Conservation (phyloP, 1,140 invertebrate genomes). For the Ephestia elutella region DNA sequence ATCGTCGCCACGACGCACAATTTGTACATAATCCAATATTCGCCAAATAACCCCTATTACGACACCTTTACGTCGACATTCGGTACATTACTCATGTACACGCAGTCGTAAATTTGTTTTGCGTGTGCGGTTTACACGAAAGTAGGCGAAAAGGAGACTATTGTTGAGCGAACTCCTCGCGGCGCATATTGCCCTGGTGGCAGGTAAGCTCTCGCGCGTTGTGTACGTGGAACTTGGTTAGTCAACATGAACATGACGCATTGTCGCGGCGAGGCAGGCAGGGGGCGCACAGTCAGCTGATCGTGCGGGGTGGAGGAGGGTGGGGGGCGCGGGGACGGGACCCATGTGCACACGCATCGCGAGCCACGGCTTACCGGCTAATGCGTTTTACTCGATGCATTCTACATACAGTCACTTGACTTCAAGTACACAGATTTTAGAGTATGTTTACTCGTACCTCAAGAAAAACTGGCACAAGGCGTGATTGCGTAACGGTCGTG, state of each 20-base stretch:
- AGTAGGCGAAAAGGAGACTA: not conserved
- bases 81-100: not conserved
- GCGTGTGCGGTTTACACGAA: not conserved
- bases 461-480: constrained; percentile 44
- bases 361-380: constrained; percentile 25
- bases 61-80: not conserved
- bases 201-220: constrained; percentile 19
- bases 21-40: constrained; percentile 11
- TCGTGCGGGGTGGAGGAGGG: constrained; percentile 15
- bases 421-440: constrained; percentile 22
- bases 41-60: not conserved
- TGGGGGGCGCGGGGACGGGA: too few species aligned
- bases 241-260: constrained; percentile 44
- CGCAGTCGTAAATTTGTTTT: constrained; percentile 1
- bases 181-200: constrained; percentile 27
- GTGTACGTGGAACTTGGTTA: constrained; percentile 35
- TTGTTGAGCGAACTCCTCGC: constrained; percentile 4
- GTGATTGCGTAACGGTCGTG: constrained; percentile 42
- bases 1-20: constrained; percentile 28
- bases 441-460: constrained; percentile 25
- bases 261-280: constrained; percentile 26
- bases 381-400: constrained; percentile 36
- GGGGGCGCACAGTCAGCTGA: constrained; percentile 22
- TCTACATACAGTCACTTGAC: constrained; percentile 25
- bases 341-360: constrained; percentile 56